Conservation (phyloP, 2,797 vertebrate genomes). For the Micropoecilia bifurca region DNA sequence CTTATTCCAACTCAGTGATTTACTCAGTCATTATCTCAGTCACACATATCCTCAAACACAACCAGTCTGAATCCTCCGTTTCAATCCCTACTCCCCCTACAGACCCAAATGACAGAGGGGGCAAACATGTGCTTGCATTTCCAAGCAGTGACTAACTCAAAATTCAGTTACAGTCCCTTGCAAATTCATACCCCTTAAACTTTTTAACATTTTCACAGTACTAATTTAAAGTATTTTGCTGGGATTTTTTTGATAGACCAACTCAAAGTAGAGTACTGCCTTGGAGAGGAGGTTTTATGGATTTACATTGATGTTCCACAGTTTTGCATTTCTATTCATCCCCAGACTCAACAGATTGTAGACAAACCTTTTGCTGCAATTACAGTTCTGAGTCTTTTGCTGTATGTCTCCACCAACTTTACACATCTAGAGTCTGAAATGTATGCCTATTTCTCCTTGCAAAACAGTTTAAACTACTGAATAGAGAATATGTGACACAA, state of each 20-base stretch:
- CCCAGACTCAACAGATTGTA: neutral
- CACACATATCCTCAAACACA: conserved; percentile 31
- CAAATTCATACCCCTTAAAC: neutral
- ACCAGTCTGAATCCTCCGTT: conserved; percentile 56
- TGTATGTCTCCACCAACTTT: neutral
- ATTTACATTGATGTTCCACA: neutral
- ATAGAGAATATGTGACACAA: neutral
- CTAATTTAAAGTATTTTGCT: neutral
- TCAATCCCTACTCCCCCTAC: conserved; percentile 24
- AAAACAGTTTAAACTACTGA: neutral
- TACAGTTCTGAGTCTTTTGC: neutral
- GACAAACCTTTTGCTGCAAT: neutral
- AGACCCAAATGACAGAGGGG: conserved; percentile 49
- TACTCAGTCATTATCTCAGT: conserved; percentile 30
- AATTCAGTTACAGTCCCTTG: neutral
- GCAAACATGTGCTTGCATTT: conserved; percentile 46
- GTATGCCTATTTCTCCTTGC: neutral
- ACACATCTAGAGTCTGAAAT: neutral
- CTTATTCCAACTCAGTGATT: conserved; percentile 48
- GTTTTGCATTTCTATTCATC: neutral
- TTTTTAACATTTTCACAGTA: neutral
- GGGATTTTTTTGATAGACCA: neutral
- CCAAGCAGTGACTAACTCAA: conserved; percentile 50
- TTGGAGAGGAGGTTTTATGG: neutral
- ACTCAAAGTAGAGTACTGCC: neutral